phyloP scores from a whole-genome alignment of 30 jellyfish, hydroid and myxozoan genomes.

The Rhopilema esculentum region DNA sequence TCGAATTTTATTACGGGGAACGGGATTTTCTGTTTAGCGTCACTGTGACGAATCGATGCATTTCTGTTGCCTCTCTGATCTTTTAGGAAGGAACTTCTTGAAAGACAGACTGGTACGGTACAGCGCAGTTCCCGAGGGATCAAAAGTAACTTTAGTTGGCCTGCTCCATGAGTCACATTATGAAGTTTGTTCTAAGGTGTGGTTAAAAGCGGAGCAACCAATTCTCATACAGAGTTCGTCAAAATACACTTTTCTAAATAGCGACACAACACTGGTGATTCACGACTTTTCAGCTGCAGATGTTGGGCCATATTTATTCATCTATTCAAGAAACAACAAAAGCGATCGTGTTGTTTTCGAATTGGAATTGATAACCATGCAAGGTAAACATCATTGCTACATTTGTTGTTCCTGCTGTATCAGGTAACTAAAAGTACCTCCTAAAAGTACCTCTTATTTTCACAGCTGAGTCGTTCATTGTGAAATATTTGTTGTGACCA shows the following conservation, averaged over 20 bases:
- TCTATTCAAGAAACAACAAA: constrained; percentile 19
- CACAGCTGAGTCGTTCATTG: no score
- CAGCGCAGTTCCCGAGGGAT: constrained; percentile 31
- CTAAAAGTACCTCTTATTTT: no score
- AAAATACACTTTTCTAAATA: not conserved
- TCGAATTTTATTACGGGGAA: no score
- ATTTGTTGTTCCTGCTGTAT: not conserved
- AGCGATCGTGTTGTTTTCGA: constrained; percentile 1
- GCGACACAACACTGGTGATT: constrained; percentile 6
- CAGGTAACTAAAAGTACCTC: no score
- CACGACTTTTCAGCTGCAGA: constrained; percentile 23
- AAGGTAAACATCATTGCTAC: not conserved
- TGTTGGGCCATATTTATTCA: constrained; percentile 27
- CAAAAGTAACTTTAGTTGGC: constrained; percentile 41
- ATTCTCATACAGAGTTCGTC: not conserved
- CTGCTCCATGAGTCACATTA: not conserved
- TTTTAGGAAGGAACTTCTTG: no score
- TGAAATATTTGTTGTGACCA: no score
- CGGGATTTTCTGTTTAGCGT: no score
- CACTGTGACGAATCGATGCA: no score
- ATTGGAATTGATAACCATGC: constrained; percentile 22
- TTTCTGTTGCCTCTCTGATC: no score
- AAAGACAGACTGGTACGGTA: not conserved
- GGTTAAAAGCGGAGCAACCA: constrained; percentile 34
- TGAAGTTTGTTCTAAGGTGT: not conserved